These are phyloP conservation scores for Amblyjoppa proteus DNA, from an alignment of 2,888 invertebrate species.

Conservation along the genomic window DNA sequence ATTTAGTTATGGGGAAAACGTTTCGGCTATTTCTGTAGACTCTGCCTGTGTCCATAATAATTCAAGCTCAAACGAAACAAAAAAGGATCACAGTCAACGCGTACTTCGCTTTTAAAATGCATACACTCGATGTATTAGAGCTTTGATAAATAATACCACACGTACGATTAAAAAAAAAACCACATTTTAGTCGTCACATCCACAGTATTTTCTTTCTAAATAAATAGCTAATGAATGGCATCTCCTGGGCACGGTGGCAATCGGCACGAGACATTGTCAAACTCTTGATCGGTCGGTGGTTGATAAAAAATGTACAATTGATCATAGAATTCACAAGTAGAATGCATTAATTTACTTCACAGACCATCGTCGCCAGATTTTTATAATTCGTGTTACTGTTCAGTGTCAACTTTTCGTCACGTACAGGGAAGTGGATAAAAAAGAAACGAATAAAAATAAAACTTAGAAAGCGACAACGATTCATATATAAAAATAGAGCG, in stretches of 20 bases:
- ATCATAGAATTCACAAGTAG: conserved; percentile 52
- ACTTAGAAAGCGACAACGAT: conserved; percentile 42
- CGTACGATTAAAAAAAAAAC: background rate
- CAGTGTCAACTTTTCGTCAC: conserved; percentile 9
- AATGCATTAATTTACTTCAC: conserved; percentile 64
- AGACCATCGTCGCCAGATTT: conserved; percentile 26
- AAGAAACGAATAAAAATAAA: conserved; percentile 10
- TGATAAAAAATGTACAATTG: conserved; percentile 17
- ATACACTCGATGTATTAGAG: background rate
- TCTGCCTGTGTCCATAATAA: background rate
- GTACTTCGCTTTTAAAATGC: background rate
- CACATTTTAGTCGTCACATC: conserved; percentile 28
- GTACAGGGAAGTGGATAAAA: background rate
- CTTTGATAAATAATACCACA: background rate
- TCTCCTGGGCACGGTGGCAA: conserved; percentile 72
- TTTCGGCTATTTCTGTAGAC: too few relatives aligned
- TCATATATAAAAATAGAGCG: conserved; percentile 70
- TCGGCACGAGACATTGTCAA: conserved; percentile 59
- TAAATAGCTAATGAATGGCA: conserved; percentile 55
- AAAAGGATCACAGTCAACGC: background rate
- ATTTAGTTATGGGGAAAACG: too few relatives aligned
- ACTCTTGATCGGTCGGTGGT: conserved; percentile 42
- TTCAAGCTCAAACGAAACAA: background rate
- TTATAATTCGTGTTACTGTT: conserved; percentile 19
- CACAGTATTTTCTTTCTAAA: conserved; percentile 58